A percentile compares a stretch with the other conserved stretches of the same genome.
These are phyloP conservation scores for Tyrannus savana DNA, from an alignment of 2,113 vertebrate genomes.

Conservation along the genomic window DNA sequence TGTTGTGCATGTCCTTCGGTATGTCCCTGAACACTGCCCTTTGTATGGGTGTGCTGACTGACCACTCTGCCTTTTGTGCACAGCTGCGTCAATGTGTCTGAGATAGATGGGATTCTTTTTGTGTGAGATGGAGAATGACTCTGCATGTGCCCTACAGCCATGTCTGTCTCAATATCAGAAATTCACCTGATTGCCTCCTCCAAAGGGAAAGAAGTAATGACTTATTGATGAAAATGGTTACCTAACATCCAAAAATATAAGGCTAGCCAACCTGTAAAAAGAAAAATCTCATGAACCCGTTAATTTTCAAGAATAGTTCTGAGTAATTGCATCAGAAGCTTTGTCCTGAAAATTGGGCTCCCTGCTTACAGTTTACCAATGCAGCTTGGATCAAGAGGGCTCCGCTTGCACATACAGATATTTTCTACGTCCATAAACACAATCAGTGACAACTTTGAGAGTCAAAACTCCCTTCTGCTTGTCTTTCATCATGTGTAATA, in stretches of 20 bases:
- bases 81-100: not conserved
- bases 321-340: not conserved
- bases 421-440: not conserved
- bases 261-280: not conserved
- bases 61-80: conserved; percentile 1
- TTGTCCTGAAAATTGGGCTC: not conserved
- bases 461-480: not conserved
- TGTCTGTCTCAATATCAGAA: not conserved
- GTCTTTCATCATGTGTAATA: conserved; percentile 26
- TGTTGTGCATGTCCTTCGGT: not conserved
- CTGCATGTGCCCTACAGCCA: not conserved
- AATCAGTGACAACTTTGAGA: not conserved
- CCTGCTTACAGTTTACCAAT: not conserved
- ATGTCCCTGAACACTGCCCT: not conserved
- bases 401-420: not conserved
- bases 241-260: not conserved
- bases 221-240: not conserved
- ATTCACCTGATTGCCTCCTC: not conserved
- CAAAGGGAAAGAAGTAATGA: not conserved
- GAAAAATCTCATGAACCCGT: not conserved
- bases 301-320: not conserved
- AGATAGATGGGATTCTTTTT: not conserved
- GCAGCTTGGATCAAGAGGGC: not conserved
- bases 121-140: not conserved
- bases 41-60: not conserved